Evolutionary conservation across 2,888 invertebrate genomes (phyloP), one percentile per base, ranked within the genome.

Genomic region (Ethmia dodecea): DNA sequence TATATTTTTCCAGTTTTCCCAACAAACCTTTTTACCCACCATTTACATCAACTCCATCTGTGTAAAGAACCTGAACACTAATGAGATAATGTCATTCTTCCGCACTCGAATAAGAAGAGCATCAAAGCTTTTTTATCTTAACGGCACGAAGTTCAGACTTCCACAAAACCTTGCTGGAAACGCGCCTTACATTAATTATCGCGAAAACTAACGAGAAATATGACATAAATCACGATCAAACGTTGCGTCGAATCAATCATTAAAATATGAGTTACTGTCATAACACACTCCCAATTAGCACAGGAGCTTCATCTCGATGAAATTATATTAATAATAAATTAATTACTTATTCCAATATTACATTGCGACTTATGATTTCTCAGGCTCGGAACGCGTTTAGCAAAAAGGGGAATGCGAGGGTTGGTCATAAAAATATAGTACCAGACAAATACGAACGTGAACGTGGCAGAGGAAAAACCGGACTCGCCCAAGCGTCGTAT

Each of bases 401-500:
- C 55, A 78, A 80, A 76, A 79, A 77, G 53, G 48, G 52, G 67
- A 69, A 72, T 72, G 67, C 56, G 49, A 54, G 49, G 49, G 58
- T 56, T 45, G 41, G 51, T 52, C 62, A 65, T 69, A 68, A 72
- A 65, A 73, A 75, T 68, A 68, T 67, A 68, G 61, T 33, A 27
- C 29, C 20, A 14, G 11, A 32, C 28, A 32, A 25, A 28, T 26
- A 25, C 25, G 31, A 11, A 29, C 14, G n/a, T 18, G 22, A 33
- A 22, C 33, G 63, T 68, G 68, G 55, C 58, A 43, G 47, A 49
- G 61, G 62, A 80, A 80, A 78, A 78, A 77, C 63, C 52, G 54
- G 60, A 70, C 50, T 59, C 63, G 60, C 59, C 70, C 63, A 67
- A 64, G 71, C 79, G 73, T 71, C 53, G 66, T 72, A 78, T 76